Base-by-base conservation (phyloP, 2,797 vertebrate species). In the Heteromormyrus szaboi region DNA sequence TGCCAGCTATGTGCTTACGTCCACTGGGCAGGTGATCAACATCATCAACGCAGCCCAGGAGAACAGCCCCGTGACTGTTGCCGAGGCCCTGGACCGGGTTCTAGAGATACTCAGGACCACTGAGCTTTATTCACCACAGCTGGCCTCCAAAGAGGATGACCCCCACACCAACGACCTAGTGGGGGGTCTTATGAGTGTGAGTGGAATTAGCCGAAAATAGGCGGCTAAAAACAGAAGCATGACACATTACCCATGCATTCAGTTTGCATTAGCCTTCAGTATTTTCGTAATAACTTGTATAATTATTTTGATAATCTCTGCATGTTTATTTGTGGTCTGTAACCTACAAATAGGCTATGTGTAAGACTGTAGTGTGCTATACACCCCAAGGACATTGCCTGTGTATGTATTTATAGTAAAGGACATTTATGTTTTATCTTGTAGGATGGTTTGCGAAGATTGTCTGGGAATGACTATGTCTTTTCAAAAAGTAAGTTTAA, bases 41-140 rank as follows among this genome's bases (percentile, higher is more conserved):
- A 99, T 99, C 93, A 99, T 99, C 94, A 99, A 97, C 33, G 97
- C 97, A 89, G 98, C 98, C 48, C 98, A 99, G 96, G 98, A 99
- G 91, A 98, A 96, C 94, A 99, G 98, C 87, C 97, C 98, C 0
- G 92, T 98, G 95, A 96, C 97, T 0, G 98, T 99, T 89, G 97
- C 97, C 0, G 98, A 99, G 93, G 98, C 98, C 89, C 96, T 99
- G 94, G 98, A 99, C 90, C 96, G 96, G 0, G 98, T 99, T 91
- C 95, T 99, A 93, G 98, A 99, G 94, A 99, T 99, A 89, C 95
- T 99, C 89, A 96, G 98, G 93, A 98, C 97, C 91, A 97, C 98
- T 19, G 98, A 99, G 92, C 91, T 99, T 54, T 99, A 99, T 90
- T 99, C 98, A n/a, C 98, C 98, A 0, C 97, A 98, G 94, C 96